phyloP scores from a whole-genome alignment of 1,140 invertebrate species.

The Heliconius eleuchia region DNA sequence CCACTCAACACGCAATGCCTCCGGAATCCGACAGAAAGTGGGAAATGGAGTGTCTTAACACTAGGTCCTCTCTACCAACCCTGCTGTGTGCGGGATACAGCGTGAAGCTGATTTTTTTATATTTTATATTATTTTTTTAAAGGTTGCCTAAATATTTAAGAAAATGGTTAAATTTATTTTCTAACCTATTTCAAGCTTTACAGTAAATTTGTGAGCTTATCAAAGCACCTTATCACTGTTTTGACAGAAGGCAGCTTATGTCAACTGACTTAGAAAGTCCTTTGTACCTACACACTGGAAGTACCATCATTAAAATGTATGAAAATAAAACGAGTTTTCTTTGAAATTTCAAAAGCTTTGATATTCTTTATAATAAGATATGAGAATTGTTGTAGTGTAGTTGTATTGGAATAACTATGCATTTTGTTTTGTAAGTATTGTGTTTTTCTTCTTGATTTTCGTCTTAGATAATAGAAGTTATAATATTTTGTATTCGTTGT shows the following conservation, averaged over 20 bases:
- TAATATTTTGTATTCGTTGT: too few species aligned
- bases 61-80: too few species aligned
- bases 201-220: constrained; percentile 34
- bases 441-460: background rate
- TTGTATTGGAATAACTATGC: background rate
- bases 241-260: constrained; percentile 24
- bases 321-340: background rate
- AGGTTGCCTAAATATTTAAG: too few species aligned
- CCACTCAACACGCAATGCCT: too few species aligned
- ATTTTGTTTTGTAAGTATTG: background rate
- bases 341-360: constrained; percentile 4
- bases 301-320: constrained; percentile 6
- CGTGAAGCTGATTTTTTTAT: too few species aligned
- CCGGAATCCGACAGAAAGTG: too few species aligned
- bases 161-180: too few species aligned
- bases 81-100: too few species aligned
- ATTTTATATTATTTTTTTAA: too few species aligned
- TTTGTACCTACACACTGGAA: background rate
- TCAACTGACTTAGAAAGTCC: constrained; percentile 22
- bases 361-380: background rate
- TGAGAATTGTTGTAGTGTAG: background rate
- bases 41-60: too few species aligned
- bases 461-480: background rate
- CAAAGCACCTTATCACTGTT: constrained; percentile 34
- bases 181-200: constrained; percentile 4